Conservation (phyloP, 2,113 vertebrate genomes). For the Dasyornis broadbenti region DNA sequence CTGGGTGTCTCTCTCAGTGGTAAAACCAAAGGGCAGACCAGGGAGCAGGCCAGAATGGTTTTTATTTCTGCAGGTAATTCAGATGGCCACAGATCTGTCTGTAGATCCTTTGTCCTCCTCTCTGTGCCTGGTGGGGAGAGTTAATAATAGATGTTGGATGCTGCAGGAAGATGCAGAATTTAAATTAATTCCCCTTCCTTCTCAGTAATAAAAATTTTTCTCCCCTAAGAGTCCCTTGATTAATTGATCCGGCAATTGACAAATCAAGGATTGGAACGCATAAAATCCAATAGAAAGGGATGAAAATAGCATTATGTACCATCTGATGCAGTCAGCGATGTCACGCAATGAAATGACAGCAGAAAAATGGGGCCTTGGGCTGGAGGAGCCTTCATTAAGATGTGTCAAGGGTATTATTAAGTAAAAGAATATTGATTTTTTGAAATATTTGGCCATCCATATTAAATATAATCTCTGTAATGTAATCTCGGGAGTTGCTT, state of each 20-base stretch:
- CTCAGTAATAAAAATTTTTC: slow-evolving; percentile 24
- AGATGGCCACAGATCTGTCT: not conserved
- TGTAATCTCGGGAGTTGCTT: slow-evolving; percentile 20
- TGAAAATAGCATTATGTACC: slow-evolving; percentile 29
- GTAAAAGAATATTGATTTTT: slow-evolving; percentile 48
- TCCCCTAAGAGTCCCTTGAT: slow-evolving; percentile 33
- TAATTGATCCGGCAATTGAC: slow-evolving; percentile 47
- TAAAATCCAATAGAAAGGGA: slow-evolving; percentile 46
- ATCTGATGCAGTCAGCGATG: slow-evolving; percentile 28
- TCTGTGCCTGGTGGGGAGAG: not conserved
- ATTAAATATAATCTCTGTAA: slow-evolving; percentile 51
- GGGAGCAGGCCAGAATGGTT: not conserved
- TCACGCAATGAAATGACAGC: not conserved
- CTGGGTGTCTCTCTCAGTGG: not conserved
- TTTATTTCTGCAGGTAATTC: not conserved
- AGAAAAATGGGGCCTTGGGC: slow-evolving; percentile 40
- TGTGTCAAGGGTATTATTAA: slow-evolving; percentile 41
- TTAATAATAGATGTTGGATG: not conserved
- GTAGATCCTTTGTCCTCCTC: not conserved
- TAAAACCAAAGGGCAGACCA: not conserved
- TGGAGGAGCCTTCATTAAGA: slow-evolving; percentile 36
- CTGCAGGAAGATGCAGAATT: slow-evolving; percentile 2
- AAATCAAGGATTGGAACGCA: slow-evolving; percentile 33
- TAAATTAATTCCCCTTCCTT: slow-evolving; percentile 25
- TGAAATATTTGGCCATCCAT: slow-evolving; percentile 42